phyloP scores from a whole-genome alignment of 2,888 invertebrate genomes.

The Melieria picta region DNA sequence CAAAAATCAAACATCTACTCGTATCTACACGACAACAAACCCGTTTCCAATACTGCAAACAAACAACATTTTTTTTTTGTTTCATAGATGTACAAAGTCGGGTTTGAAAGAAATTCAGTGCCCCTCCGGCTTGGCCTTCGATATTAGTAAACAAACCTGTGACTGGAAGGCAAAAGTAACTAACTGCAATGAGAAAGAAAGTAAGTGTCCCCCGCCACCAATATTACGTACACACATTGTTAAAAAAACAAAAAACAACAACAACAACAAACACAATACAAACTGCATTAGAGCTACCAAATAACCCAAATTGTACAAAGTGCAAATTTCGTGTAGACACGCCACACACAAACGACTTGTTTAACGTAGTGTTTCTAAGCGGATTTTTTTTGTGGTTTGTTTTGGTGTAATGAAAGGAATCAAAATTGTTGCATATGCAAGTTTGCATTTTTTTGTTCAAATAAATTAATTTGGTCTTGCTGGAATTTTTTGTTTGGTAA shows the following conservation, averaged over 20 bases:
- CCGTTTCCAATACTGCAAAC: conserved; percentile 33
- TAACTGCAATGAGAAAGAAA: conserved; percentile 96
- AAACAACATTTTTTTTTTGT: conserved; percentile 9
- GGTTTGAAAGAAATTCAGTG: conserved; percentile 97
- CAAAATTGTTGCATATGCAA: not conserved
- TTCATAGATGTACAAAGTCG: conserved; percentile 82
- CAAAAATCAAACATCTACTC: not conserved
- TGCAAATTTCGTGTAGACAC: no score
- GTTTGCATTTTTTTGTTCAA: not conserved
- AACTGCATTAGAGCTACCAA: not conserved
- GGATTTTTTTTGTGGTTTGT: conserved; percentile 14
- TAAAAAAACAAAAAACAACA: conserved; percentile 45
- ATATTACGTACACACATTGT: conserved; percentile 35
- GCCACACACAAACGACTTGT: no score
- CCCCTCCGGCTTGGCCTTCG: conserved; percentile 96
- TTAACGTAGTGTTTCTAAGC: not conserved
- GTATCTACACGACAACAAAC: conserved; percentile 22
- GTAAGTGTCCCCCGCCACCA: conserved; percentile 74
- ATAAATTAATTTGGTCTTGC: not conserved
- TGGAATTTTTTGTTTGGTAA: not conserved
- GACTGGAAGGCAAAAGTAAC: conserved; percentile 98
- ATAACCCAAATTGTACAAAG: no score
- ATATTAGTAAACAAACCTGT: conserved; percentile 97
- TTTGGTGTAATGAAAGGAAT: conserved; percentile 12
- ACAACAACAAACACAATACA: conserved; percentile 41